Conservation (phyloP, 2,113 vertebrate species). For the Brachypteracias leptosomus region DNA sequence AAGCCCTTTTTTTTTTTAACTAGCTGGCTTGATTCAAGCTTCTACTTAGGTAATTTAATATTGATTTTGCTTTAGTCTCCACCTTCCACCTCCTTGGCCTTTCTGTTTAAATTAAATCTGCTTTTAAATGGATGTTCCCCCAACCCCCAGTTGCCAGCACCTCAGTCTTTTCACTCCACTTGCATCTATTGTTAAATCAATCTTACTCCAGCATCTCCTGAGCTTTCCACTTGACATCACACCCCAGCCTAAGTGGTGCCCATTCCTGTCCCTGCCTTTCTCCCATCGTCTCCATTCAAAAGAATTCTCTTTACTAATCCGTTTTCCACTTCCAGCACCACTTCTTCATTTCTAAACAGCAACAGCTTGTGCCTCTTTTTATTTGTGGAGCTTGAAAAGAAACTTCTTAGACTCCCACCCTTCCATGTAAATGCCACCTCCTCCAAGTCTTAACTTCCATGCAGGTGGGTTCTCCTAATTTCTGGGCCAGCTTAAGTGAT, state of each 20-base stretch:
- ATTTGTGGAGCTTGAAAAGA: not conserved
- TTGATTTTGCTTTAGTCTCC: slow-evolving; percentile 56
- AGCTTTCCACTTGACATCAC: slow-evolving; percentile 17
- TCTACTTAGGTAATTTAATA: slow-evolving; percentile 40
- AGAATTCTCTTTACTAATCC: not conserved
- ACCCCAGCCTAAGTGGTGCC: not conserved
- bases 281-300: not conserved
- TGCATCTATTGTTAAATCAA: slow-evolving; percentile 53
- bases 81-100: slow-evolving; percentile 24
- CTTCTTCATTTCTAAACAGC: not conserved
- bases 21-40: not conserved
- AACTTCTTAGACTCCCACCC: not conserved
- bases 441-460: not conserved
- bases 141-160: not conserved
- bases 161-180: slow-evolving; percentile 45
- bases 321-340: not conserved
- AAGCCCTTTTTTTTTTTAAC: not conserved
- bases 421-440: not conserved
- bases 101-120: slow-evolving; percentile 54
- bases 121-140: slow-evolving; percentile 7
- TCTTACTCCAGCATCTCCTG: not conserved
- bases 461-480: not conserved
- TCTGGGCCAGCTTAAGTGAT: not conserved
- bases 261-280: not conserved
- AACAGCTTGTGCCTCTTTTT: not conserved